Evolutionary conservation across 2,888 invertebrate species (phyloP).

Genomic region (Sussaba pulchella): DNA sequence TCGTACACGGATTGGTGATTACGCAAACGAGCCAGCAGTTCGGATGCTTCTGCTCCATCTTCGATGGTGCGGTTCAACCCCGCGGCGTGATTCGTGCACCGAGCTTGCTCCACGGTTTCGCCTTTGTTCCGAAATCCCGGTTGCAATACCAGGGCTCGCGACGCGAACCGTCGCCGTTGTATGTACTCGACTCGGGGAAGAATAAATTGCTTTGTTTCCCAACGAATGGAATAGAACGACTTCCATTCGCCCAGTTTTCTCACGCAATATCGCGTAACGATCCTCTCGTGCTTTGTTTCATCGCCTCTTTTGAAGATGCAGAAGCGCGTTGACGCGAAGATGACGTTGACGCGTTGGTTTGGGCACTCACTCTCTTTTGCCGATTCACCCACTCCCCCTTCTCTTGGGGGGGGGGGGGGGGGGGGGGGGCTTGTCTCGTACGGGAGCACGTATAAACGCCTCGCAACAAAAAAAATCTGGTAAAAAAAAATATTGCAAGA

Average conservation of each 20-base stretch:
- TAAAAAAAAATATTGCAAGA: too few species aligned
- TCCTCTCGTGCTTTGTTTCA: conserved; percentile 58
- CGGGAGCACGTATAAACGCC: too few species aligned
- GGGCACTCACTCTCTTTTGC: neutral
- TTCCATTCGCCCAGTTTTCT: conserved; percentile 49
- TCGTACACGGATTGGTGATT: too few species aligned
- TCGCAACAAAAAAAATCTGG: too few species aligned
- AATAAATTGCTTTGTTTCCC: conserved; percentile 65
- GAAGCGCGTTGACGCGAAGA: neutral
- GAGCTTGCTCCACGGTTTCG: neutral
- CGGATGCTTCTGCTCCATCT: neutral
- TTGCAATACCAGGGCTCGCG: conserved; percentile 17
- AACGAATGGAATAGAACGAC: conserved; percentile 10
- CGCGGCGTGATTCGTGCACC: neutral
- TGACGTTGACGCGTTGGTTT: neutral
- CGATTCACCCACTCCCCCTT: neutral
- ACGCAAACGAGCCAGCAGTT: too few species aligned
- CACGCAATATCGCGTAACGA: conserved; percentile 58
- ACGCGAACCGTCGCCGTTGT: conserved; percentile 33
- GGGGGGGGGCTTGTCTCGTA: too few species aligned
- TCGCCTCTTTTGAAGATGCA: conserved; percentile 46
- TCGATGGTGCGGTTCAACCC: neutral
- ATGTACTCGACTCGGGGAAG: conserved; percentile 52
- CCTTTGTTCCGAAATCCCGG: conserved; percentile 49
- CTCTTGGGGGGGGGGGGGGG: too few species aligned